Base-by-base conservation (phyloP, 2,797 vertebrate species). In the Prunella strophiata region DNA sequence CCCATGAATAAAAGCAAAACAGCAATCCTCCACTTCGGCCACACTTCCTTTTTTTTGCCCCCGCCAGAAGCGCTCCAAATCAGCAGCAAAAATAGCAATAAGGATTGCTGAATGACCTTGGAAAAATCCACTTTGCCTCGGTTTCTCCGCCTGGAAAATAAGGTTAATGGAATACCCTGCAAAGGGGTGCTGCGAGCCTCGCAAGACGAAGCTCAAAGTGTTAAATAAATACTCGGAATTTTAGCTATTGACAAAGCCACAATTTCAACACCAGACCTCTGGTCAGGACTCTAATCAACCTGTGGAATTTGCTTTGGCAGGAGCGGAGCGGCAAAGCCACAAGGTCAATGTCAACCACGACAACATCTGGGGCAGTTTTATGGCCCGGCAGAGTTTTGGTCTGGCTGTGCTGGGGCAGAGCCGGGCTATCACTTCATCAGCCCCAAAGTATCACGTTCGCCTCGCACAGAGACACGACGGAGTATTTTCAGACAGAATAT, bases 301-400 rank as follows among this genome's bases (percentile, higher is more conserved):
- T 68, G 92, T 63, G 79, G 87, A 86, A 94, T 94, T 95, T 87
- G 71, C 32, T 93, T 83, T 87, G 67, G 92, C 91, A 91, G 51
- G 34, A 68, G 47, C 36, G 32, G 50, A 30, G 51, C 61, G 19
- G 88, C 85, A 88, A 77, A 94, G 72, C 67, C 85, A 63, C 88
- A 91, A 96, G 96, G 91, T 94, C 93, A 96, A 91, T 68, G 94
- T 74, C 86, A 75, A 94, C 86, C 67, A 45, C 58, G 51, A 17
- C 84, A 72, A 45, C 73, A 48, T 82, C 79, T 50, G 17, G 65
- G 70, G 70, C 83, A 79, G 70, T 61, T 97, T 91, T 40, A 61
- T 1, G 65, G 34, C 36, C 67, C 32, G 47, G n/a, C 21, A 1
- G n/a, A 40, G 48, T 57, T 93, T 52, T 18, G 43, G 32, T 11